Evolutionary conservation across 1,140 invertebrate genomes (phyloP).

Genomic region (Hylyphantes graminicola): DNA sequence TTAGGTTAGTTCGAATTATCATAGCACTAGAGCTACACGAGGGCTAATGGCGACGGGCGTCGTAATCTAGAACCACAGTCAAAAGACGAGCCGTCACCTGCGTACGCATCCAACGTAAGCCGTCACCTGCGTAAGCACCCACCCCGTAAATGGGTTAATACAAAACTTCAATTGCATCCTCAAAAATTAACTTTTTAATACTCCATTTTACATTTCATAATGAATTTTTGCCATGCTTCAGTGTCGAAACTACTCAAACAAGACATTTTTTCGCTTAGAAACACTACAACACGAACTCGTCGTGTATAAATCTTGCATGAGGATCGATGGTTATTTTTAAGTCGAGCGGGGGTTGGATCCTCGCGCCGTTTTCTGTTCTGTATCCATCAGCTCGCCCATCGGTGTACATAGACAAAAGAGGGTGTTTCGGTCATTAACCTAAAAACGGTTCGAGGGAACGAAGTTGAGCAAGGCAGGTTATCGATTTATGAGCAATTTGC

Average conservation of each 20-base stretch:
- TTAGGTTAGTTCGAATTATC: too few relatives aligned
- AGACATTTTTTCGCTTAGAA: background rate
- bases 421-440: conserved; percentile 19
- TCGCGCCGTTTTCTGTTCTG: conserved; percentile 3
- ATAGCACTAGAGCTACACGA: too few relatives aligned
- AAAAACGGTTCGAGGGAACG: conserved; percentile 10
- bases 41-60: too few relatives aligned
- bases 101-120: too few relatives aligned
- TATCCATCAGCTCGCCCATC: background rate
- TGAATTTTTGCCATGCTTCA: background rate
- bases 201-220: too few relatives aligned
- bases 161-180: too few relatives aligned
- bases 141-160: too few relatives aligned
- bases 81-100: too few relatives aligned
- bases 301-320: too few relatives aligned
- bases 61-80: too few relatives aligned
- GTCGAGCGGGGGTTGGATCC: background rate
- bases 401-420: background rate
- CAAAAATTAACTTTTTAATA: too few relatives aligned
- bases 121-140: too few relatives aligned
- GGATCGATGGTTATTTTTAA: conserved; percentile 18
- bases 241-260: background rate
- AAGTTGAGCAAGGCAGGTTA: background rate
- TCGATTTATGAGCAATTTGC: background rate
- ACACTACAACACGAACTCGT: background rate